These are phyloP conservation scores for Australoheros facetus DNA, from an alignment of 2,797 vertebrate genomes.

Conservation along the genomic window DNA sequence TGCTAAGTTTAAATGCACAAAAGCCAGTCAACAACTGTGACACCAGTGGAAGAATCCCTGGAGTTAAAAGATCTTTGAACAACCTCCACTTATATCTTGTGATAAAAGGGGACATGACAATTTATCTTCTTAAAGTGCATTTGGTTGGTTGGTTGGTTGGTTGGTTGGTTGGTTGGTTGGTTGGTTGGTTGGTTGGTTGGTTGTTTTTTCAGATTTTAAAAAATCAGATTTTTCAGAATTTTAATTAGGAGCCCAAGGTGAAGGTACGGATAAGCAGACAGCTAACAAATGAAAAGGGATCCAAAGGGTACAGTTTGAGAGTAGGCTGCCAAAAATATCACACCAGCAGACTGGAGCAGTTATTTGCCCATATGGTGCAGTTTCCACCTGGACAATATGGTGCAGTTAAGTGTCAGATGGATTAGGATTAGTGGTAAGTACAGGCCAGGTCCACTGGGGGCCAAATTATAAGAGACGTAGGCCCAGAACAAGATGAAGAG, in stretches of 20 bases:
- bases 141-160: background rate
- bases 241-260: background rate
- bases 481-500: conserved; percentile 68
- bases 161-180: background rate
- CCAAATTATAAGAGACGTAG: conserved; percentile 46
- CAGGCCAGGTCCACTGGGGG: conserved; percentile 48
- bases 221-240: background rate
- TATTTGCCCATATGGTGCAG: conserved; percentile 56
- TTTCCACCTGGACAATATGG: conserved; percentile 71
- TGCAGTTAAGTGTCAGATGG: conserved; percentile 65
- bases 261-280: background rate
- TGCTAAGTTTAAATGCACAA: conserved; percentile 13
- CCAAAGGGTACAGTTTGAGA: background rate
- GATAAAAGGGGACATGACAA: background rate
- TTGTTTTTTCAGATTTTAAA: background rate
- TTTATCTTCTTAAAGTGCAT: background rate
- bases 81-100: background rate
- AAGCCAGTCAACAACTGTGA: conserved; percentile 2
- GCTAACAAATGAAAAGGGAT: conserved; percentile 15
- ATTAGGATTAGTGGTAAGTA: conserved; percentile 75
- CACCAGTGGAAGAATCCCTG: background rate
- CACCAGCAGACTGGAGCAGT: conserved; percentile 43
- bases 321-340: conserved; percentile 45
- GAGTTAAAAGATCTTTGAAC: background rate
- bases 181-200: background rate